Evolutionary conservation across 2,113 vertebrate genomes (phyloP).

Genomic region (Malurus alboscapulatus): DNA sequence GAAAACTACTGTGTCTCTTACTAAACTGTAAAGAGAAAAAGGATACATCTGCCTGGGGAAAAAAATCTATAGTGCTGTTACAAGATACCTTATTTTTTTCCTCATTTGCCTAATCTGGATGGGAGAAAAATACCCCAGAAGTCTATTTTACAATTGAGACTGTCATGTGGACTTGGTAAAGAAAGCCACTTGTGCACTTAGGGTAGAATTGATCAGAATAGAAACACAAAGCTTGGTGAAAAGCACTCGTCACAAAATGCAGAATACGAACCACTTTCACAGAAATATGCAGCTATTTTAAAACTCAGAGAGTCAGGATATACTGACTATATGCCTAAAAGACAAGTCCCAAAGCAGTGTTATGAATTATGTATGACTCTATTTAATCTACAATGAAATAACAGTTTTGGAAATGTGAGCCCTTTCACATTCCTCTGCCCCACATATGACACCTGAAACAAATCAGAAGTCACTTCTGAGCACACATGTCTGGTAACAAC

Average conservation of each 20-base stretch:
- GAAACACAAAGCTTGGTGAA: background rate
- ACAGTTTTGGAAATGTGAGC: background rate
- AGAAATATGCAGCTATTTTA: background rate
- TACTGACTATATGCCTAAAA: background rate
- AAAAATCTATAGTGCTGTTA: background rate
- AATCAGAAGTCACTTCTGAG: background rate
- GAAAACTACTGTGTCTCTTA: background rate
- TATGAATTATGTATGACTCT: background rate
- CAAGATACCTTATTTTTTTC: background rate
- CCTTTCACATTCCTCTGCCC: background rate
- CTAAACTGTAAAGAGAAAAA: background rate
- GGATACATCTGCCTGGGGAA: background rate
- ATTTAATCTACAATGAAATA: background rate
- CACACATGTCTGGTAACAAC: background rate
- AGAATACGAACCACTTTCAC: background rate
- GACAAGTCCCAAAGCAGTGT: background rate
- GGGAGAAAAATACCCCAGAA: fast-evolving
- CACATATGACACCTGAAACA: background rate
- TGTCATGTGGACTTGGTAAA: background rate
- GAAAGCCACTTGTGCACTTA: background rate
- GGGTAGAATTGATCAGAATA: background rate
- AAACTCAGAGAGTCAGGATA: background rate
- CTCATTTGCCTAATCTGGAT: background rate
- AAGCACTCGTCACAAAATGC: background rate
- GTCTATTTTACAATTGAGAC: background rate